These are phyloP conservation scores for Carcinoscorpius rotundicauda DNA, from an alignment of 1,140 invertebrate species.

Conservation along the genomic window DNA sequence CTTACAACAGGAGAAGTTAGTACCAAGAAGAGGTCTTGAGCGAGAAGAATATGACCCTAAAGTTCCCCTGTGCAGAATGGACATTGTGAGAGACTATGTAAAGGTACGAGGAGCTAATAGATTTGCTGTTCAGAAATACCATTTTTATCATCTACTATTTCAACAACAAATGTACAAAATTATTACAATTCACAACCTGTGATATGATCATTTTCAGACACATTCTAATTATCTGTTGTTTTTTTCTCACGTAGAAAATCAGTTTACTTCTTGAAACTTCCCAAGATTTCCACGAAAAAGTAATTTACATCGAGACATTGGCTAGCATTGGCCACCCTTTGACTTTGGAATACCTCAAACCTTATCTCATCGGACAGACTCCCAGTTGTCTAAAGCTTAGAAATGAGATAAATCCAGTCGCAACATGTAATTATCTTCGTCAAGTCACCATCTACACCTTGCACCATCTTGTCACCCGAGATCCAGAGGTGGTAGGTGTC, in stretches of 20 bases:
- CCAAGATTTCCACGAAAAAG: slow-evolving; percentile 15
- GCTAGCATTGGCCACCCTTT: slow-evolving; percentile 14
- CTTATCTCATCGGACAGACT: slow-evolving; percentile 14
- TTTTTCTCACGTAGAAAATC: slow-evolving; percentile 1
- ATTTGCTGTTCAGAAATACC: too few species aligned
- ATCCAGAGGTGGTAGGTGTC: slow-evolving; percentile 11
- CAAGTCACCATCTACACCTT: slow-evolving; percentile 20
- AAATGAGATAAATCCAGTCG: background rate
- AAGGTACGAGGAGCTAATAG: too few species aligned
- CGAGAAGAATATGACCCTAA: too few species aligned
- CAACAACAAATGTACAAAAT: too few species aligned
- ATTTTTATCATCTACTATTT: too few species aligned
- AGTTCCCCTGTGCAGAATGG: too few species aligned
- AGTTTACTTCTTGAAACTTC: background rate
- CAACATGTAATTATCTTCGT: slow-evolving; percentile 13
- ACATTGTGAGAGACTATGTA: too few species aligned
- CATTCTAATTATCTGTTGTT: too few species aligned
- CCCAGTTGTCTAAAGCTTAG: background rate
- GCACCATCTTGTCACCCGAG: slow-evolving; percentile 4
- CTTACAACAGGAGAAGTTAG: too few species aligned
- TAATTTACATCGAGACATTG: slow-evolving; percentile 18
- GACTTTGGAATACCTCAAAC: slow-evolving; percentile 12
- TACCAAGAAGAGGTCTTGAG: too few species aligned
- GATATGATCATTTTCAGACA: too few species aligned
- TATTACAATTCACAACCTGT: too few species aligned